A percentile compares a stretch with the other conserved stretches of the same genome.
These are phyloP conservation scores for Stenodera caucasica DNA, from an alignment of 2,888 invertebrate genomes.

Conservation along the genomic window DNA sequence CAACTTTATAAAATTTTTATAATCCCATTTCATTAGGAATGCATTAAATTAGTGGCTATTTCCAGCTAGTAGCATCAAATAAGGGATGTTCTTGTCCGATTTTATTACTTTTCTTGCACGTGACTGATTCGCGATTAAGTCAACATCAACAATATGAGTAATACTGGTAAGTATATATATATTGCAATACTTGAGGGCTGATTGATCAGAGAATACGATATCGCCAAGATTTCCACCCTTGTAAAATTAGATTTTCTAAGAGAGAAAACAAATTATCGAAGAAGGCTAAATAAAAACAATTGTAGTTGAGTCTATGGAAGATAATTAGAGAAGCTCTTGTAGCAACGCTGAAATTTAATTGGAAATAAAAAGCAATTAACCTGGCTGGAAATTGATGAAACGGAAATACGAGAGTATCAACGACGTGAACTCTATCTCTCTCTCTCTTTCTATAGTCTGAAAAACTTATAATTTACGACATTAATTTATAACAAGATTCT, in stretches of 20 bases:
- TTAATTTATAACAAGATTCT: conserved; percentile 36
- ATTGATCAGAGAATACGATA: too few species aligned
- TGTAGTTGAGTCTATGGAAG: not conserved
- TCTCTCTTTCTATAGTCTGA: conserved; percentile 6
- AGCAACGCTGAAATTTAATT: conserved; percentile 29
- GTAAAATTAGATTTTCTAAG: too few species aligned
- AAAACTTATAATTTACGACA: conserved; percentile 40
- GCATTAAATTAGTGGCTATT: not conserved
- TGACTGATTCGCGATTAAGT: not conserved
- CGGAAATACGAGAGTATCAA: conserved; percentile 25
- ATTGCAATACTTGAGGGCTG: not conserved
- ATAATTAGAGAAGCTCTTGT: not conserved
- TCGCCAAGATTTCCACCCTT: too few species aligned
- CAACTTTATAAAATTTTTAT: too few species aligned
- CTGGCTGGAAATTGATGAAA: conserved; percentile 37
- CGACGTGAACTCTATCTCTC: not conserved
- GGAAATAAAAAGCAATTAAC: conserved; percentile 39
- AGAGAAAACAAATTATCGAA: too few species aligned
- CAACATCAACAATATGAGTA: not conserved
- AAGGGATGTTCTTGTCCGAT: not conserved
- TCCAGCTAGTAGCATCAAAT: not conserved
- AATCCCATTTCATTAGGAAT: not conserved
- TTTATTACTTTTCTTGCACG: conserved; percentile 3
- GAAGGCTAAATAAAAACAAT: too few species aligned
- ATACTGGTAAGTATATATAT: not conserved